Percentiles rank a stretch among this genome's conserved stretches.
Evolutionary conservation across 2,888 invertebrate species (phyloP).

Genomic region (Latrodectus hesperus): DNA sequence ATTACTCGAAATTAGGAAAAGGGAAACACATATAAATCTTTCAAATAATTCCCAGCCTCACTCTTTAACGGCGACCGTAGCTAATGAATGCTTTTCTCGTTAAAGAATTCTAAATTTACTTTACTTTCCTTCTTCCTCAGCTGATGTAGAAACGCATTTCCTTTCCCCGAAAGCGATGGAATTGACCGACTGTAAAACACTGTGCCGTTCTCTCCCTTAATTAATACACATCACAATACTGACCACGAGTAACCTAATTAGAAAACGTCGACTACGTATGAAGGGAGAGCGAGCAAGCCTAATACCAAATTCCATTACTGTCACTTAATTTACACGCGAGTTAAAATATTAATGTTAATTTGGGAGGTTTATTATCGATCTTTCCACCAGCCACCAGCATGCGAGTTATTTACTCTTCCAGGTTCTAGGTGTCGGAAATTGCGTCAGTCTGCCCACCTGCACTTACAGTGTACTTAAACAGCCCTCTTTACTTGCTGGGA

Average conservation of each 20-base stretch:
- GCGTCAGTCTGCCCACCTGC: neutral
- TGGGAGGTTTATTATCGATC: constrained; percentile 1
- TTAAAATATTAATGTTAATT: constrained; percentile 5
- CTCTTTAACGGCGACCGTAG: no score
- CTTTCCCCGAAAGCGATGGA: neutral
- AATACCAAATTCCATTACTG: constrained; percentile 3
- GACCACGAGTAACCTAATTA: neutral
- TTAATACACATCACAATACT: neutral
- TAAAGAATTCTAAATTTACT: no score
- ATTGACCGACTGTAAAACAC: neutral
- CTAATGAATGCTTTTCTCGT: no score
- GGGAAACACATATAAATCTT: no score
- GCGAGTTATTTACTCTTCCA: neutral
- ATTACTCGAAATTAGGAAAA: no score
- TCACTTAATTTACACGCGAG: constrained; percentile 5
- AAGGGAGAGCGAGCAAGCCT: neutral
- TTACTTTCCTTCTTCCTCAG: no score
- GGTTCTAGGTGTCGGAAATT: neutral
- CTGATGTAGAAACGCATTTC: no score
- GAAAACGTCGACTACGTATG: constrained; percentile 1
- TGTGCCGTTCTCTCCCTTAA: neutral
- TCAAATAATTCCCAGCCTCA: no score
- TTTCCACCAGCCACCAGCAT: neutral
- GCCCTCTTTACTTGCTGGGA: neutral
- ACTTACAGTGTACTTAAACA: neutral